Percentiles rank a stretch among this genome's conserved stretches.
These are phyloP conservation scores for Cotesia typhae DNA, from an alignment of 1,140 invertebrate genomes.

Conservation along the genomic window DNA sequence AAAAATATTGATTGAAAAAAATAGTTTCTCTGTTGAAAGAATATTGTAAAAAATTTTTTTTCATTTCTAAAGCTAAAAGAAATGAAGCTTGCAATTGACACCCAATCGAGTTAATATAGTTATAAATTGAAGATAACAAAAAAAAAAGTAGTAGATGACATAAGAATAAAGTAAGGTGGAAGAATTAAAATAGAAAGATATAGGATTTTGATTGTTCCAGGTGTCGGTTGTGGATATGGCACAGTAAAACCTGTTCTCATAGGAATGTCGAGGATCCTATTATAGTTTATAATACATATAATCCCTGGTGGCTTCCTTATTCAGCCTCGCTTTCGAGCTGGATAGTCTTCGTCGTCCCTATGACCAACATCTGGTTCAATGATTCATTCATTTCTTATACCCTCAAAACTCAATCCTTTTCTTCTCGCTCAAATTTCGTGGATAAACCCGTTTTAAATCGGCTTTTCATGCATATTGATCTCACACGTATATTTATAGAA, in stretches of 20 bases:
- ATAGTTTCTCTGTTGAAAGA: no score
- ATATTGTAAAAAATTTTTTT: no score
- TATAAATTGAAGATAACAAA: neutral
- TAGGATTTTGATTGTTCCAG: slow-evolving; percentile 21
- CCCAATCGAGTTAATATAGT: no score
- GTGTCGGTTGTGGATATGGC: slow-evolving; percentile 10
- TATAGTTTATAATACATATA: slow-evolving; percentile 41
- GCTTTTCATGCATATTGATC: slow-evolving; percentile 3
- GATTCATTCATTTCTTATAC: slow-evolving; percentile 3
- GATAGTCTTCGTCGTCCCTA: neutral
- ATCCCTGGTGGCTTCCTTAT: slow-evolving; percentile 44
- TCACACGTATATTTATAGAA: neutral
- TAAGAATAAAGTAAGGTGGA: slow-evolving; percentile 2
- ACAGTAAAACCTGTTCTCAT: slow-evolving; percentile 49
- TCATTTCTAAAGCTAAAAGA: no score
- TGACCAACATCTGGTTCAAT: slow-evolving; percentile 1
- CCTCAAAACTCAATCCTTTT: slow-evolving; percentile 7
- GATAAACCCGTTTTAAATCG: slow-evolving; percentile 3
- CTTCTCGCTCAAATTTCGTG: neutral
- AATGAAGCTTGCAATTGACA: no score
- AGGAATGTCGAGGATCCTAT: slow-evolving; percentile 50
- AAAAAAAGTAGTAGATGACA: neutral
- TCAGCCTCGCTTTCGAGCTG: slow-evolving; percentile 15
- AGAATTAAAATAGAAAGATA: slow-evolving; percentile 9
- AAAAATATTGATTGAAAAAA: no score